Percentiles rank a stretch among this genome's conserved stretches.
Evolutionary conservation across 2,888 invertebrate species (phyloP).

Genomic region (Dione juno): DNA sequence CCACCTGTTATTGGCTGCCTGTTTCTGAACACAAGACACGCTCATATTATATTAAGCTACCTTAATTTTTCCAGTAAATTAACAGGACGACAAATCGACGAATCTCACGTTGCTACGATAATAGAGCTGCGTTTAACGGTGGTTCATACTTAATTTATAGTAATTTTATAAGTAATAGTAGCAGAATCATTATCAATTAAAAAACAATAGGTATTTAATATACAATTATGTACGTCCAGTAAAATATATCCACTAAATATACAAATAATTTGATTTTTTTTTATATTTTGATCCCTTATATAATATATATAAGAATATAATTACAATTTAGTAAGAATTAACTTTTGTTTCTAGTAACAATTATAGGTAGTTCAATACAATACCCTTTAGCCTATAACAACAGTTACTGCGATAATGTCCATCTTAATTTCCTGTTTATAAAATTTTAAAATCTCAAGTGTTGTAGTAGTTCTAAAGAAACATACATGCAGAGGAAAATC

Average conservation of each 20-base stretch:
- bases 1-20: slow-evolving; percentile 27
- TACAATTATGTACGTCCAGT: too few relatives aligned
- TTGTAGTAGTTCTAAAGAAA: slow-evolving; percentile 37
- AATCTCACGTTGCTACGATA: slow-evolving; percentile 12
- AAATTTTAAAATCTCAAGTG: not conserved
- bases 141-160: not conserved
- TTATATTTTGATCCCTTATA: too few relatives aligned
- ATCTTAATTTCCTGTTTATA: not conserved
- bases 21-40: slow-evolving; percentile 1
- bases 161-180: not conserved
- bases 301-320: too few relatives aligned
- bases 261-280: too few relatives aligned
- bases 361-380: too few relatives aligned
- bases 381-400: not conserved
- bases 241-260: too few relatives aligned
- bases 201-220: too few relatives aligned
- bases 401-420: not conserved
- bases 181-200: too few relatives aligned
- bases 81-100: slow-evolving; percentile 17
- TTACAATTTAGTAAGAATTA: too few relatives aligned
- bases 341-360: too few relatives aligned
- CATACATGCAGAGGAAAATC: slow-evolving; percentile 53
- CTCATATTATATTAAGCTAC: slow-evolving; percentile 32
- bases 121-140: not conserved
- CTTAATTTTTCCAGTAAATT: slow-evolving; percentile 31